Evolutionary conservation across 2,888 invertebrate species (phyloP), one percentile per base, ranked within the genome.

Genomic region (Margaritifera margaritifera): DNA sequence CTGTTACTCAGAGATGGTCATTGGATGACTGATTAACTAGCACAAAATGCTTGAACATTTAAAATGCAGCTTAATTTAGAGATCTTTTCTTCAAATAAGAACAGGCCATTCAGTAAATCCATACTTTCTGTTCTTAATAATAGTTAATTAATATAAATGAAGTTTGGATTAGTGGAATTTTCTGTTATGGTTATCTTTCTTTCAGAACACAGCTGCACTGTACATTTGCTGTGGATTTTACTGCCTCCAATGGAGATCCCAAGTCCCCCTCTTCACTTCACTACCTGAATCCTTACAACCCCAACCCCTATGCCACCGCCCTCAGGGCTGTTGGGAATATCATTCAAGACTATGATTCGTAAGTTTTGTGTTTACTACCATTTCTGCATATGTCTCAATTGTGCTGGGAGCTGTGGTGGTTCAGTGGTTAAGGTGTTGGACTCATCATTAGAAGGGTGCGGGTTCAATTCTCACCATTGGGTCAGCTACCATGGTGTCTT

Each of bases 271-370:
- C 82, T 4, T 91, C 91, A 4, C 87, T 92, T 15, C 92, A 92
- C 82, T 91, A 89, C 82, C 80, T 86, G 66, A 87, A 84, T 71
- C 88, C 89, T 0, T 86, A 89, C 81, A 80, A 86, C 78, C 88
- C 90, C 25, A 92, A 91, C 83, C 91, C 91, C 57, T 92, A 92
- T 79, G 90, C 89, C 55, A 83, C 88, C 6, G 92, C 91, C 15
- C 87, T 92, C 42, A 81, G 86, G 65, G 82, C 90, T 27, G 90
- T 91, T 8, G 91, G 91, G 20, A 85, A 87, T 66, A 90, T 91
- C 74, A 90, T 91, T 69, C 89, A 90, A 77, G 91, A 91, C 78
- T 90, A 90, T 83, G 89, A 90, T 75, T 84, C 84, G 89, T 90
- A 76, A 78, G 84, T 81, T 24, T 22, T 22, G 20, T 59, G 31